Conservation (phyloP, 37 sponge, comb jelly and placozoan genomes). For the Axinella damicornis region DNA sequence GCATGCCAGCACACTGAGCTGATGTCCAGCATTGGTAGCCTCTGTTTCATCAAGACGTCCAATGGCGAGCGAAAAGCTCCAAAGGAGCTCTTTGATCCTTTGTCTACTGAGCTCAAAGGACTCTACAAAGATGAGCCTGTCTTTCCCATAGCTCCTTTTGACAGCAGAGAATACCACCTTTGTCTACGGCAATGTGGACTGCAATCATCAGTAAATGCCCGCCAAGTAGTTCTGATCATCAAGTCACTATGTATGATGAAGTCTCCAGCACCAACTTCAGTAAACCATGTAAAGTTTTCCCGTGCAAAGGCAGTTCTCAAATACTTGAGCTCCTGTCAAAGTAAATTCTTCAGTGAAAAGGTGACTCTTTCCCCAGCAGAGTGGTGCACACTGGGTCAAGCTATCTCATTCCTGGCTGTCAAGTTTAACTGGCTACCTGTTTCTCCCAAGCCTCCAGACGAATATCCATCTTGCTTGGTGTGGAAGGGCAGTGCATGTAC, state of each 20-base stretch:
- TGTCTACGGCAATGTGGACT: constrained; percentile 24
- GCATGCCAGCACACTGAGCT: background rate
- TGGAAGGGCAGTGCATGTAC: constrained; percentile 48
- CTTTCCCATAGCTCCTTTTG: constrained; percentile 42
- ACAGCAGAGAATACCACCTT: background rate
- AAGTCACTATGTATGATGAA: background rate
- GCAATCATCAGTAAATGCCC: background rate
- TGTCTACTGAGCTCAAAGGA: background rate
- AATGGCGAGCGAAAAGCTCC: constrained; percentile 14
- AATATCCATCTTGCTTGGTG: constrained; percentile 33
- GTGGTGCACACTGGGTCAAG: background rate
- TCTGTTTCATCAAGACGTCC: background rate
- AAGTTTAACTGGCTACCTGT: constrained; percentile 60
- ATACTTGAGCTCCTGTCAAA: constrained; percentile 5
- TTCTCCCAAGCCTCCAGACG: background rate
- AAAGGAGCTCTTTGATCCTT: constrained; percentile 38
- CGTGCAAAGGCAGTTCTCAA: constrained; percentile 32
- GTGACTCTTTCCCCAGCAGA: background rate
- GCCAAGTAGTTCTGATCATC: constrained; percentile 19
- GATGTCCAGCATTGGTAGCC: background rate
- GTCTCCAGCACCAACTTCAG: background rate
- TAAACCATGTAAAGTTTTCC: background rate
- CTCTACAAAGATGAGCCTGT: constrained; percentile 29
- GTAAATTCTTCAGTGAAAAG: too few relatives aligned
- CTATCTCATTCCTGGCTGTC: background rate